These are phyloP conservation scores for Zosterops pallidus DNA, from an alignment of 2,113 vertebrate species.

Conservation along the genomic window DNA sequence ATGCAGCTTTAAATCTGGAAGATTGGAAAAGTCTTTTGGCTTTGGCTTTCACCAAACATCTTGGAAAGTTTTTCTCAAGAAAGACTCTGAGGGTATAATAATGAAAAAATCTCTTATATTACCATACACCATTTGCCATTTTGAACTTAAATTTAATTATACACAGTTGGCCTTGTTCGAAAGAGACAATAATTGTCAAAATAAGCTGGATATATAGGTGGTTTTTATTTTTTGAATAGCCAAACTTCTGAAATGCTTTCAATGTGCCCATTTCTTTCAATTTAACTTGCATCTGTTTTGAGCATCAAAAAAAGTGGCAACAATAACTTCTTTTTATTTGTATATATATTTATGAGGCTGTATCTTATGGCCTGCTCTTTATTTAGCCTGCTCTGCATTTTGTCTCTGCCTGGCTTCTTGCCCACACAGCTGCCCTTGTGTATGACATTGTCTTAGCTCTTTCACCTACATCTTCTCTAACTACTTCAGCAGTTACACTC, in stretches of 20 bases:
- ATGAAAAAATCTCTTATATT: background rate
- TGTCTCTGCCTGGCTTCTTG: conserved; percentile 21
- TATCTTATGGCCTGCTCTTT: background rate
- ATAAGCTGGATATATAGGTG: background rate
- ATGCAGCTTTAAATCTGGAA: background rate
- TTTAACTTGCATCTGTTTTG: background rate
- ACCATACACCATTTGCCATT: background rate
- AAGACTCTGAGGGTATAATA: background rate
- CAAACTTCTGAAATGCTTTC: background rate
- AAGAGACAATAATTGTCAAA: background rate
- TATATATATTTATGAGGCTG: background rate
- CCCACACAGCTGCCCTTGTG: conserved; percentile 40
- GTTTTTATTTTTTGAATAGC: background rate
- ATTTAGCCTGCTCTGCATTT: conserved; percentile 33
- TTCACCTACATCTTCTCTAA: conserved; percentile 28
- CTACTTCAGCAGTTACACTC: background rate
- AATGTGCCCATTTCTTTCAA: background rate
- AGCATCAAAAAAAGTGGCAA: background rate
- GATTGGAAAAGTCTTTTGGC: background rate
- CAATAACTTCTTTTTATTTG: background rate
- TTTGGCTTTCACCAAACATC: background rate
- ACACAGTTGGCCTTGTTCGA: background rate
- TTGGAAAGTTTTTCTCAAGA: background rate
- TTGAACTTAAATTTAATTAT: background rate
- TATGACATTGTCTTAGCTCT: conserved; percentile 41